Base-by-base conservation (phyloP, 2,113 vertebrate species). In the Atractosteus spatula region DNA sequence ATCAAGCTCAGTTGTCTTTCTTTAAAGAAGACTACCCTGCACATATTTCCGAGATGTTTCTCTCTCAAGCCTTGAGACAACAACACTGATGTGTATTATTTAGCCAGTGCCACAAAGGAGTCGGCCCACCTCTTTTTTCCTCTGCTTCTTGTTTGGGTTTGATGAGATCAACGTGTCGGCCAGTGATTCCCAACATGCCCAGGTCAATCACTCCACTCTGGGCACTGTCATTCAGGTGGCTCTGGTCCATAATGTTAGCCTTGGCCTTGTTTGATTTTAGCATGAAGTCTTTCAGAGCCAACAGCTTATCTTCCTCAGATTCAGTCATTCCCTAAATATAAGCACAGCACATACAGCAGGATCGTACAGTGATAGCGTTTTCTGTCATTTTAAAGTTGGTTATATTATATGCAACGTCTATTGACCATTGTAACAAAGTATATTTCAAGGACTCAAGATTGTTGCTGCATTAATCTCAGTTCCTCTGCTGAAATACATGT, bases 271-370 rank as follows among this genome's bases (percentile, higher is more conserved):
- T 96, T 45, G 97, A 97, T 77, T 99, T 99, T 74, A 99, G 88
- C 97, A 99, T 99, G 74, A 98, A 99, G 81, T 99, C 97, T 86
- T 95, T 97, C 68, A 99, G 89, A 3, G 96, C 94, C 86, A 99
- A 82, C 56, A 99, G 94, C 79, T 99, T 97, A 86, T 99, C 96
- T 86, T 99, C 97, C 71, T 99, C 97, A 7, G 94, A 91, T 79
- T 99, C 97, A 0, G 95, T 98, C 97, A 99, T 98, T 41, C 97
- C 97, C 97, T 99, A 74, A 0, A 84, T 77, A 43, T 73, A 71
- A 77, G 17, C 16, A 45, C 13, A 43, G 11, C 14, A 8, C 7
- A 29, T 29, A 29, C 29, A 29, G 29, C 29, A 29, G 29, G 29
- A 29, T 29, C 29, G 29, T 29, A 29, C 29, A 29, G 29, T 29